Conservation (phyloP, 1,140 invertebrate species). For the Drosophila insularis region DNA sequence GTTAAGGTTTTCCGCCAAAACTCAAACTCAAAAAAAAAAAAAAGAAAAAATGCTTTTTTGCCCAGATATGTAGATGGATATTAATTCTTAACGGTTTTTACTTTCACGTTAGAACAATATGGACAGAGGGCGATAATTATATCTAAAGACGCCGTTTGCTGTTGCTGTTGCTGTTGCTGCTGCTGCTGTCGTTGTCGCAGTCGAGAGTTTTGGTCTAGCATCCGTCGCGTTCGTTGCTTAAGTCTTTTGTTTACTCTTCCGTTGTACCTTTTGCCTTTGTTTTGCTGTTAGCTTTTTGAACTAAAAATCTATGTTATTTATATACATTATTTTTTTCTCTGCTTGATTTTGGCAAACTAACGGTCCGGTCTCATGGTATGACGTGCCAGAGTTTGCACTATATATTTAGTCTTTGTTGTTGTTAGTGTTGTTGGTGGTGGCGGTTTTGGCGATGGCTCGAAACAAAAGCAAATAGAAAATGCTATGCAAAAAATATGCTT, state of each 20-base stretch:
- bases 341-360: slow-evolving; percentile 52
- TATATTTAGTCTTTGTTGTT: slow-evolving; percentile 28
- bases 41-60: slow-evolving; percentile 21
- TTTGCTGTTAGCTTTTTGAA: slow-evolving; percentile 10
- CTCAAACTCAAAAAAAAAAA: neutral
- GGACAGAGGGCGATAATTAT: slow-evolving; percentile 75
- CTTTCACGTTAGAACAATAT: slow-evolving; percentile 80
- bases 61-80: slow-evolving; percentile 58
- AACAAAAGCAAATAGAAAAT: slow-evolving; percentile 62
- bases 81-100: slow-evolving; percentile 81
- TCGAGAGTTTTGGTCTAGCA: slow-evolving; percentile 2
- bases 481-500: slow-evolving; percentile 20
- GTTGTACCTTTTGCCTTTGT: slow-evolving; percentile 23
- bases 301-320: slow-evolving; percentile 26
- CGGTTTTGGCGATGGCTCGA: slow-evolving; percentile 11
- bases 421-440: slow-evolving; percentile 33
- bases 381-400: slow-evolving; percentile 56
- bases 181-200: neutral
- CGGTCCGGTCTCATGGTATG: slow-evolving; percentile 44
- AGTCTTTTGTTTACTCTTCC: slow-evolving; percentile 68
- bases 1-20: slow-evolving; percentile 20
- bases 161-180: neutral
- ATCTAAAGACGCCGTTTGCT: slow-evolving; percentile 50
- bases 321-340: slow-evolving; percentile 24
- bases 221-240: slow-evolving; percentile 53